These are phyloP conservation scores for Chloroclystis v-ata DNA, from an alignment of 2,888 invertebrate genomes.

Conservation along the genomic window DNA sequence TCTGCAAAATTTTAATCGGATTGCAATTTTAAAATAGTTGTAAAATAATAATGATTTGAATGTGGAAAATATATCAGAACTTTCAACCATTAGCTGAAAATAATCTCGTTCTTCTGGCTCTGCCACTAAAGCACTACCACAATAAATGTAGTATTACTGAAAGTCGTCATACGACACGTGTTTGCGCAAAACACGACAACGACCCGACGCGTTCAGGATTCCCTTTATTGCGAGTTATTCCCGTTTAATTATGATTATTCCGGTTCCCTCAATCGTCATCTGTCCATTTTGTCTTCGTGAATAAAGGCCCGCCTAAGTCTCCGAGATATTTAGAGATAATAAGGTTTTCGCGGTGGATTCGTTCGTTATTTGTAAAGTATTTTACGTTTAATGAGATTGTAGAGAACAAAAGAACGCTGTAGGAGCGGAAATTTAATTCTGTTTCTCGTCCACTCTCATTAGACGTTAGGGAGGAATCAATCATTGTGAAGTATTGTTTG, in stretches of 20 bases:
- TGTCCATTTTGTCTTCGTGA: slow-evolving; percentile 42
- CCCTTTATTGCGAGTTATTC: slow-evolving; percentile 6
- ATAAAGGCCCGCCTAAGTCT: slow-evolving; percentile 40
- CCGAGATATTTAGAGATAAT: slow-evolving; percentile 47
- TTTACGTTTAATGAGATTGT: slow-evolving; percentile 60
- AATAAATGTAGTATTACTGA: no score
- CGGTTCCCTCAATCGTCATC: slow-evolving; percentile 29
- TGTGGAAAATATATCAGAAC: no score
- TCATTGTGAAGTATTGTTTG: slow-evolving; percentile 30
- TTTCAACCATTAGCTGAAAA: no score
- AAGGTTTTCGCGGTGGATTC: slow-evolving; percentile 50
- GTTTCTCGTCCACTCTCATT: slow-evolving; percentile 49
- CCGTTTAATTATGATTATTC: slow-evolving; percentile 29
- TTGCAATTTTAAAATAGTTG: no score
- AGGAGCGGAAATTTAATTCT: slow-evolving; percentile 56
- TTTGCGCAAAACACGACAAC: not conserved
- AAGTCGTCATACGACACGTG: not conserved
- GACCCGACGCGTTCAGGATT: not conserved
- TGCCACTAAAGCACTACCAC: no score
- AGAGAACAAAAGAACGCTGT: slow-evolving; percentile 56
- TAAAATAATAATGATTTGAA: no score
- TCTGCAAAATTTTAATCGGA: no score
- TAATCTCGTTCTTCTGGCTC: no score
- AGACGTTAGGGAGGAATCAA: slow-evolving; percentile 47
- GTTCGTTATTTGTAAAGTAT: slow-evolving; percentile 51